A percentile compares a stretch with the other conserved stretches of the same genome.
Conservation (phyloP, 2,888 invertebrate species). For the Oasisia sp. region DNA sequence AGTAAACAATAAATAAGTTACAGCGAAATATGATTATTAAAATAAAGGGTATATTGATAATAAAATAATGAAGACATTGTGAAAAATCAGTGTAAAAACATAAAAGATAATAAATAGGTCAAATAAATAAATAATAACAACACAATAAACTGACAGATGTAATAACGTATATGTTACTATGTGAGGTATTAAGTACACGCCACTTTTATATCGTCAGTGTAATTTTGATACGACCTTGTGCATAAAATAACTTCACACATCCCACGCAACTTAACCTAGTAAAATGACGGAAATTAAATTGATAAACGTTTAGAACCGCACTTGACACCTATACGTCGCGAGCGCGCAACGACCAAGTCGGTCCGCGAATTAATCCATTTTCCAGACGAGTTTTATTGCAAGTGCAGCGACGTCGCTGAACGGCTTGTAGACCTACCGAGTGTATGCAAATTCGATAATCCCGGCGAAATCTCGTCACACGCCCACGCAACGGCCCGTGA, state of each 20-base stretch:
- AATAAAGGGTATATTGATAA: no score
- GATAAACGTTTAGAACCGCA: neutral
- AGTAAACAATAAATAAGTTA: no score
- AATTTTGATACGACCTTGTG: neutral
- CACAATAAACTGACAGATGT: no score
- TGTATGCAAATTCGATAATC: conserved; percentile 4
- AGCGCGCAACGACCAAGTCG: neutral
- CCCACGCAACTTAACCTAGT: neutral
- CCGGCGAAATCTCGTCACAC: neutral
- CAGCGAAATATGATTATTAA: no score
- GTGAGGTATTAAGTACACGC: neutral
- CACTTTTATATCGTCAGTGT: neutral
- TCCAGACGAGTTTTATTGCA: neutral
- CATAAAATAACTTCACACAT: neutral
- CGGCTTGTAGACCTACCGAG: neutral
- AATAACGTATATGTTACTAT: neutral
- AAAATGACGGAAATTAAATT: neutral
- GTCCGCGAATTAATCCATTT: neutral
- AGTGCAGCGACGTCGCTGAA: neutral
- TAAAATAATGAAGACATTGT: no score
- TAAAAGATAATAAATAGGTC: no score
- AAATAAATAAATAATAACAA: no score
- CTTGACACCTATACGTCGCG: neutral
- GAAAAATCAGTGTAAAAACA: no score
- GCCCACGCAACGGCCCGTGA: neutral